A percentile compares a stretch with the other conserved stretches of the same genome.
Conservation (phyloP, 2,113 vertebrate species). For the Tyto alba region DNA sequence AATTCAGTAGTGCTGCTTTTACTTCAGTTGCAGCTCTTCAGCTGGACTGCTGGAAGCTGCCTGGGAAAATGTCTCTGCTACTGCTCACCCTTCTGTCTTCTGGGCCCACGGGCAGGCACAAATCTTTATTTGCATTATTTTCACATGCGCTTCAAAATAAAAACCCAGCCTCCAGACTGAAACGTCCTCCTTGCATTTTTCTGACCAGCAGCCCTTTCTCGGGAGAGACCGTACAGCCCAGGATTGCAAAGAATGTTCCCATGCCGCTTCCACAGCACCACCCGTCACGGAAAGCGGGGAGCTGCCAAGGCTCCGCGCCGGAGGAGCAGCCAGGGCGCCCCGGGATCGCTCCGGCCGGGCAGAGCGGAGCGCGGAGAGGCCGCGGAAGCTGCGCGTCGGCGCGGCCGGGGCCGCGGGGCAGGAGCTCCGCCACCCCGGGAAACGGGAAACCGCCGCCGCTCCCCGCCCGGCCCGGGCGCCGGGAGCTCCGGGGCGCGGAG, state of each 20-base stretch:
- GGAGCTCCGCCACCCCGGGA: too few species aligned
- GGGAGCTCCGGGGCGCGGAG: not conserved
- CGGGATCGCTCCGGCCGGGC: too few species aligned
- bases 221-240: not conserved
- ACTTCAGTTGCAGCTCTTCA: not conserved
- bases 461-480: too few species aligned
- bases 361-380: too few species aligned
- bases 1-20: not conserved
- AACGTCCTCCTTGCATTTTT: not conserved
- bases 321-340: too few species aligned
- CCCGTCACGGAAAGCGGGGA: not conserved
- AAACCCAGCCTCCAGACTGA: not conserved
- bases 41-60: not conserved
- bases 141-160: not conserved
- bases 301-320: too few species aligned
- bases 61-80: not conserved
- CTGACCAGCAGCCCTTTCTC: not conserved
- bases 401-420: not conserved
- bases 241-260: not conserved
- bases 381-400: not conserved
- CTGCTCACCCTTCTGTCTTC: rapidly evolving
- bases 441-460: too few species aligned
- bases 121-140: not conserved
- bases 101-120: not conserved
- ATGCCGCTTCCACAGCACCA: not conserved